A percentile compares a stretch with the other conserved stretches of the same genome.
phyloP scores from a whole-genome alignment of 1,140 invertebrate genomes.

The Caenorhabditis inopinata region DNA sequence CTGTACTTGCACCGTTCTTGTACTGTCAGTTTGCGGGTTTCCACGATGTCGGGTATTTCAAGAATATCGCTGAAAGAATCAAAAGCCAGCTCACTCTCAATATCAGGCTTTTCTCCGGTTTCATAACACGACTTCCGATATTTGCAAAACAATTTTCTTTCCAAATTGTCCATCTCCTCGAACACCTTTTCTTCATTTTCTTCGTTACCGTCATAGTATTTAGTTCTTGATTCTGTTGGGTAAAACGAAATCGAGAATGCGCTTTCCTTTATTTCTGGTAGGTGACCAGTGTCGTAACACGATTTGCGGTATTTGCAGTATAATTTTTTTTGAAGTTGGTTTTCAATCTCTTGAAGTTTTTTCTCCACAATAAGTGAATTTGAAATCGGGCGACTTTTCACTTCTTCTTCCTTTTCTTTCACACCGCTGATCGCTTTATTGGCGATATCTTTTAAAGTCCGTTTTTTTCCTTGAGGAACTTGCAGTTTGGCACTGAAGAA shows the following conservation, averaged over 20 bases:
- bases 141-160: slow-evolving; percentile 49
- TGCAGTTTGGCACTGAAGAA: slow-evolving; percentile 13
- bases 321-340: slow-evolving; percentile 47
- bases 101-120: slow-evolving; percentile 51
- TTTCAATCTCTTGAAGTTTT: slow-evolving; percentile 47
- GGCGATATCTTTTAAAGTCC: slow-evolving; percentile 53
- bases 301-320: slow-evolving; percentile 53
- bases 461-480: slow-evolving; percentile 30
- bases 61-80: slow-evolving; percentile 13
- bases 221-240: background rate
- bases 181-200: slow-evolving; percentile 37
- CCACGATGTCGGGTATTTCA: slow-evolving; percentile 32
- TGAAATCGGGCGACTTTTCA: slow-evolving; percentile 2
- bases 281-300: slow-evolving; percentile 49
- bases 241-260: background rate
- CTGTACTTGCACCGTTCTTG: slow-evolving; percentile 53
- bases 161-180: slow-evolving; percentile 50
- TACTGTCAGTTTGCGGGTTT: slow-evolving; percentile 31
- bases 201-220: background rate
- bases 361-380: slow-evolving; percentile 36
- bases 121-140: slow-evolving; percentile 56
- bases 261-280: slow-evolving; percentile 33
- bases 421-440: slow-evolving; percentile 45
- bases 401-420: slow-evolving; percentile 40
- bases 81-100: slow-evolving; percentile 26